Evolutionary conservation across 2,113 vertebrate species (phyloP).

Genomic region (Axis porcinus): DNA sequence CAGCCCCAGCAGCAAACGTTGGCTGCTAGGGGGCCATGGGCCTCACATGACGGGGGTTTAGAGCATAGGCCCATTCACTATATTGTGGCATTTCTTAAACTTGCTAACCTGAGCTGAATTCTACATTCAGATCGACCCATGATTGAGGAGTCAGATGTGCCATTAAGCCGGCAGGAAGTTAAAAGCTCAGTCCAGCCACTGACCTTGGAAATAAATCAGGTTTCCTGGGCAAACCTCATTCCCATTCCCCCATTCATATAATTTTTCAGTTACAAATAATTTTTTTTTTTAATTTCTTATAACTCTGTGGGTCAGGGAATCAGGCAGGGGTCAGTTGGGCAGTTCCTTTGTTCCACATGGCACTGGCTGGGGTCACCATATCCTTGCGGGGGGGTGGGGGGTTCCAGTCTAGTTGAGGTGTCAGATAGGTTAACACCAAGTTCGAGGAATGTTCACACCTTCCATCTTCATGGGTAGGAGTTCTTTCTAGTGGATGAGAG

Average conservation of each 20-base stretch:
- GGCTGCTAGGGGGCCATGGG: background rate
- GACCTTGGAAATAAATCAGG: background rate
- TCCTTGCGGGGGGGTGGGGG: background rate
- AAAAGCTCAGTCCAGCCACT: background rate
- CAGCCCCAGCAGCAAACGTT: background rate
- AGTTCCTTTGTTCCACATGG: background rate
- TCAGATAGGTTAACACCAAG: background rate
- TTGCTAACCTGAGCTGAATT: background rate
- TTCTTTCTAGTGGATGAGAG: background rate
- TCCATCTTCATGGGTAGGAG: background rate
- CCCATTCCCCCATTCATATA: background rate
- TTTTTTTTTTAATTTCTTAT: background rate
- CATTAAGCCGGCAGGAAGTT: background rate
- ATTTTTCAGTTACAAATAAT: background rate
- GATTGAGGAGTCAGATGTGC: background rate
- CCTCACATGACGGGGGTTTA: accelerated
- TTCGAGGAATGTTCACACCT: background rate
- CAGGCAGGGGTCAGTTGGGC: background rate
- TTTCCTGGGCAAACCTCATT: background rate
- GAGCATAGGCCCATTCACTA: background rate
- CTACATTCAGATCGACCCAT: background rate
- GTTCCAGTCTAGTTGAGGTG: background rate
- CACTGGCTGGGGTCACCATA: background rate
- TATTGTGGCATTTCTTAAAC: accelerated
- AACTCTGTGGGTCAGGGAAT: background rate